Evolutionary conservation across 2,888 invertebrate genomes (phyloP).

Genomic region (Campopleginae sp.): DNA sequence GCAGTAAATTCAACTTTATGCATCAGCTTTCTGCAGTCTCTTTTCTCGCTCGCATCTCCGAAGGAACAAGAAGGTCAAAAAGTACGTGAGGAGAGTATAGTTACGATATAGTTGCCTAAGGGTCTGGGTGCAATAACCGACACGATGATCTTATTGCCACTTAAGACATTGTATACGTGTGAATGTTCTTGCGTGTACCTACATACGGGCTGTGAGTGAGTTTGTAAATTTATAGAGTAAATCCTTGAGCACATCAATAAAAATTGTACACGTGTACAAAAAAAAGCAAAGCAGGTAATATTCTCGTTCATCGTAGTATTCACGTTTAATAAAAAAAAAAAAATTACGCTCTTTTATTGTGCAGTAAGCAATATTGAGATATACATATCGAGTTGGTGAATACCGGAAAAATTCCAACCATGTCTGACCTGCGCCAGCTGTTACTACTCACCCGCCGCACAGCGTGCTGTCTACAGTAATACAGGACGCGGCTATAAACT

Average conservation of each 20-base stretch:
- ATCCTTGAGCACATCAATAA: constrained; percentile 13
- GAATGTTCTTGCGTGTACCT: neutral
- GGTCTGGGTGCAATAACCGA: constrained; percentile 38
- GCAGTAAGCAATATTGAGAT: constrained; percentile 25
- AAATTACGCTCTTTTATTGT: constrained; percentile 12
- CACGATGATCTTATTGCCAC: constrained; percentile 33
- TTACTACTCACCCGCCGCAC: constrained; percentile 59
- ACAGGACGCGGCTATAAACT: constrained; percentile 37
- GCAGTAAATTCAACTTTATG: constrained; percentile 45
- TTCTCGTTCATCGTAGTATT: neutral
- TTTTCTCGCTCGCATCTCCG: constrained; percentile 3
- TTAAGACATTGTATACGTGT: neutral
- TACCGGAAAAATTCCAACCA: constrained; percentile 62
- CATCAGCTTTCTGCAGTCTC: constrained; percentile 16
- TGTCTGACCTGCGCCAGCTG: constrained; percentile 67
- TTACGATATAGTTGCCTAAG: neutral
- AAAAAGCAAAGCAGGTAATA: neutral
- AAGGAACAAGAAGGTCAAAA: constrained; percentile 12
- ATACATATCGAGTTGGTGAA: constrained; percentile 31
- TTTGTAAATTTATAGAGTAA: neutral
- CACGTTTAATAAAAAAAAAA: neutral
- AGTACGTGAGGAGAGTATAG: neutral
- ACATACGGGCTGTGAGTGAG: neutral
- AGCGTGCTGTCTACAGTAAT: constrained; percentile 16
- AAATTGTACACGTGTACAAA: neutral